Base-by-base conservation (phyloP, 2,888 invertebrate genomes). In the Archaeoteleia sp. region DNA sequence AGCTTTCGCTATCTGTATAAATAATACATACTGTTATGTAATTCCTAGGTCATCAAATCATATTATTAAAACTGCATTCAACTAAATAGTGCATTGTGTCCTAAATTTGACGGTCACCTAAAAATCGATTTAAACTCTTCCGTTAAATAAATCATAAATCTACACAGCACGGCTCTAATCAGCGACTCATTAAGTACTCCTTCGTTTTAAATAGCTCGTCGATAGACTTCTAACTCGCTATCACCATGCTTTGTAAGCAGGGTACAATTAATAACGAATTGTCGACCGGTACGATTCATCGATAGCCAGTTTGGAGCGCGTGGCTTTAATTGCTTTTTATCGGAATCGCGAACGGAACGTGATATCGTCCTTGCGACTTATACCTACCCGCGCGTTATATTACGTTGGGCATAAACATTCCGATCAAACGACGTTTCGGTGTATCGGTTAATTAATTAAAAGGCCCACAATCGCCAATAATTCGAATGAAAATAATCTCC, bases 281-380 rank as follows among this genome's bases (percentile, higher is more conserved):
- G 48, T 35, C 27, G 13, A 34, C 25, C 32, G 20, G 35, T 53
- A 51, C 43, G 61, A 37, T 55, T 32, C 40, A 35, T 58, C 53
- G 66, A 70, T 71, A 74, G 65, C 70, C n/a, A 60, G 57, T 72
- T 71, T 58, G 63, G 48, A 34, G 51, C 63, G 68, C 68, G 73
- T 72, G 70, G 68, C 71, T 74, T 74, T 75, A 76, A 75, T 76
- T 76, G 72, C 73, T 67, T 72, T 76, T 74, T 75, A 74, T 75
- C 73, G 66, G 72, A 73, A 71, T 74, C 71, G 68, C 70, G 58
- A 58, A 46, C 55, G 57, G 55, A 43, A 32, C 54, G 54, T 57
- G 72, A 65, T 70, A 72, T 42, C 39, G 23, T 20, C 17, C n/a
- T 9, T n/a, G 17, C 4, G n/a, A 37, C 10, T 17, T 35, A 12